A percentile compares a stretch with the other conserved stretches of the same genome.
These are phyloP conservation scores for Laticauda laticaudata DNA, from an alignment of 2,113 vertebrate species.

Conservation along the genomic window DNA sequence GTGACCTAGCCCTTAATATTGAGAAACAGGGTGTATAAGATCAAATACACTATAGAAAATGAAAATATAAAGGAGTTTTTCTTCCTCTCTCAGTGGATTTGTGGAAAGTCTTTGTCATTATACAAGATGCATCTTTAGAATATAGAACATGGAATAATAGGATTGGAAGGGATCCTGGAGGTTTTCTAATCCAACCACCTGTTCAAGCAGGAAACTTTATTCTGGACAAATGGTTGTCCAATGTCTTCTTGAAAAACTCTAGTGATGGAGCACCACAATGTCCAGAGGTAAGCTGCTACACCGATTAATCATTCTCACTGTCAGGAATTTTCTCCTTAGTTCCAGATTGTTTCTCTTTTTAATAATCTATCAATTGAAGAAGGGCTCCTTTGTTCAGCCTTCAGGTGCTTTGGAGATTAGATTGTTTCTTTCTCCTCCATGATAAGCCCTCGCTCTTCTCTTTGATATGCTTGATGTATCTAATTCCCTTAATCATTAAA, in stretches of 20 bases:
- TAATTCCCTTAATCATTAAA: background rate
- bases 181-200: background rate
- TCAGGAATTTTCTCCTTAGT: background rate
- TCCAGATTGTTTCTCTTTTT: background rate
- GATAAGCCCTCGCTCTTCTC: background rate
- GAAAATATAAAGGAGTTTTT: background rate
- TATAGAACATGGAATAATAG: background rate
- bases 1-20: background rate
- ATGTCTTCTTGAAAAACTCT: background rate
- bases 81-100: background rate
- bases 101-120: background rate
- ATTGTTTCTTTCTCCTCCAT: background rate
- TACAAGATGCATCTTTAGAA: background rate
- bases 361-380: background rate
- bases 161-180: background rate
- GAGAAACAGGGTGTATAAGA: background rate
- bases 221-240: background rate
- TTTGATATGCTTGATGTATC: background rate
- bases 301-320: background rate
- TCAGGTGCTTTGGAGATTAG: background rate
- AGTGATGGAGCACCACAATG: background rate
- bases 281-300: background rate
- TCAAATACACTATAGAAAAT: background rate
- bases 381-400: background rate
- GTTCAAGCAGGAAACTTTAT: background rate